phyloP scores from a whole-genome alignment of 2,113 vertebrate species.

The Odocoileus hemionus region DNA sequence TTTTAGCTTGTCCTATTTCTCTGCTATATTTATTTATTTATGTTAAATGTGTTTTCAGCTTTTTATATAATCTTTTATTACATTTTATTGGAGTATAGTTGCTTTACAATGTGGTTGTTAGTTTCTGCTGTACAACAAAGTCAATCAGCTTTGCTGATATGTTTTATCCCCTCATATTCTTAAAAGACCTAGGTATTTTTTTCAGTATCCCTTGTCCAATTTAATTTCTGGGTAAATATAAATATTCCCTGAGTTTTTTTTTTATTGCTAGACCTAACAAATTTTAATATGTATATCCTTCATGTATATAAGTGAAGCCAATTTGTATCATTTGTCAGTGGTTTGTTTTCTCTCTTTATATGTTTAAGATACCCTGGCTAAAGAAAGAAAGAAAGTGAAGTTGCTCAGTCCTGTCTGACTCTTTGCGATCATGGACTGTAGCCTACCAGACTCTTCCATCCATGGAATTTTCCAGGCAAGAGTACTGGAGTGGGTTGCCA shows the following conservation, averaged over 20 bases:
- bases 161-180: not conserved
- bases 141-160: not conserved
- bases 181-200: not conserved
- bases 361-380: not conserved
- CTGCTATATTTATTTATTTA: not conserved
- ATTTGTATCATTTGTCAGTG: not conserved
- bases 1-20: not conserved
- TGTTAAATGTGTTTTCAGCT: not conserved
- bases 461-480: not conserved
- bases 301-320: not conserved
- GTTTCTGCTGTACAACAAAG: not conserved
- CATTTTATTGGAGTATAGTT: not conserved
- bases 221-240: not conserved
- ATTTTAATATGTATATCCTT: not conserved
- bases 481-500: not conserved
- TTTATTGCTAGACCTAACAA: not conserved
- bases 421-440: not conserved
- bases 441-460: not conserved
- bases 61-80: not conserved
- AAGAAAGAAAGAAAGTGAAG: not conserved
- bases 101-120: not conserved
- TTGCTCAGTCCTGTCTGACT: not conserved
- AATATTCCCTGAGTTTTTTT: not conserved
- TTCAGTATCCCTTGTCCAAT: not conserved
- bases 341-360: not conserved